Conservation (phyloP, 2,113 vertebrate genomes). For the Herpailurus yagouaroundi region DNA sequence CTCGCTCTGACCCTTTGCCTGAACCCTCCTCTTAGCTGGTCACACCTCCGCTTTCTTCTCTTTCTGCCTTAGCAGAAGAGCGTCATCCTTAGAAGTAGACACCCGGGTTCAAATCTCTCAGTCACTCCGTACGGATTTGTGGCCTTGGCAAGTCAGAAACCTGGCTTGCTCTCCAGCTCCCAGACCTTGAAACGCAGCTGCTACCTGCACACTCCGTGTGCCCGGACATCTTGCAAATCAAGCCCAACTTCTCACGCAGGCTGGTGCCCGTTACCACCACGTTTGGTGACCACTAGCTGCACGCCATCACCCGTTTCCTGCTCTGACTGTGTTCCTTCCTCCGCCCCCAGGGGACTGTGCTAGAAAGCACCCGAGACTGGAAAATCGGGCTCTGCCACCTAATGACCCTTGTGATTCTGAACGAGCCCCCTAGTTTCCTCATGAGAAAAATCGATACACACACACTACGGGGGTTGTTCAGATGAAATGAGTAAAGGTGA, state of each 20-base stretch:
- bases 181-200: neutral
- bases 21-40: neutral
- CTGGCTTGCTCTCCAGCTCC: neutral
- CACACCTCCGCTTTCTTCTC: neutral
- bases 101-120: neutral
- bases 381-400: accelerated
- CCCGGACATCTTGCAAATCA: accelerated
- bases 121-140: accelerated
- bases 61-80: neutral
- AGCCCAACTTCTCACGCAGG: accelerated
- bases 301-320: too few relatives aligned
- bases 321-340: accelerated
- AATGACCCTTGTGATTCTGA: too few relatives aligned
- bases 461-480: accelerated
- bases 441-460: neutral
- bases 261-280: accelerated
- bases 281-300: accelerated
- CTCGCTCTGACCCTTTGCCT: accelerated
- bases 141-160: neutral
- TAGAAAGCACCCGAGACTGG: neutral
- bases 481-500: neutral
- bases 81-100: neutral
- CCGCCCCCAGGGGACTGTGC: too few relatives aligned
- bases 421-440: neutral
- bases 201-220: accelerated